Evolutionary conservation across 2,888 invertebrate genomes (phyloP).

Genomic region (Ophion costatus): DNA sequence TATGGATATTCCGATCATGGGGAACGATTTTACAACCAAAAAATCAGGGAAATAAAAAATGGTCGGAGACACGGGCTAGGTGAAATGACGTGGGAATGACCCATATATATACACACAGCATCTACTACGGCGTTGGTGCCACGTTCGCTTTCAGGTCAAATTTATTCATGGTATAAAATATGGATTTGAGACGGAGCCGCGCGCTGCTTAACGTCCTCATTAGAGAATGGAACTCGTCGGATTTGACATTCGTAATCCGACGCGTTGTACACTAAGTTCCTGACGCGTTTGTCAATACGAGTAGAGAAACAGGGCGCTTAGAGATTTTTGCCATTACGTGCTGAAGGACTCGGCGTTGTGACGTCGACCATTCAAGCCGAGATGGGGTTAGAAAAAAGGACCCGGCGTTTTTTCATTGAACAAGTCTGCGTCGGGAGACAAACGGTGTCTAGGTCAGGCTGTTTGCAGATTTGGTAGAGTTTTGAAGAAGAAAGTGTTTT

Average conservation of each 20-base stretch:
- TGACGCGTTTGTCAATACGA: slow-evolving; percentile 29
- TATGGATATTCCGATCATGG: too few relatives aligned
- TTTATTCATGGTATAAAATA: slow-evolving; percentile 56
- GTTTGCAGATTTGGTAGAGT: neutral
- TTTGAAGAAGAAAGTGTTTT: neutral
- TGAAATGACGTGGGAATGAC: too few relatives aligned
- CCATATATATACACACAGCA: neutral
- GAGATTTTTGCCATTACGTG: neutral
- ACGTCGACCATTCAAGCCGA: neutral
- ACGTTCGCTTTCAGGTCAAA: slow-evolving; percentile 49
- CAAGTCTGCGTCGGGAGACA: neutral
- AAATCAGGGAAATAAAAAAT: too few relatives aligned
- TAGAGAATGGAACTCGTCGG: slow-evolving; percentile 31
- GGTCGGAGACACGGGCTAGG: too few relatives aligned
- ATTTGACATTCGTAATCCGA: slow-evolving; percentile 24
- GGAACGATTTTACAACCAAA: too few relatives aligned
- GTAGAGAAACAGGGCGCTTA: neutral
- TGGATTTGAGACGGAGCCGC: slow-evolving; percentile 43
- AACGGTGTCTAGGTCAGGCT: too few relatives aligned
- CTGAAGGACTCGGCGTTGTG: too few relatives aligned
- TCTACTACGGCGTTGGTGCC: slow-evolving; percentile 8
- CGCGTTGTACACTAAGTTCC: slow-evolving; percentile 5
- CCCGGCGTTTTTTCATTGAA: neutral
- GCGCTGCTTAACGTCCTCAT: slow-evolving; percentile 29
- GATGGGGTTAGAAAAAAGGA: neutral